Conservation (phyloP, 2,113 vertebrate genomes). For the Jacana jacana region DNA sequence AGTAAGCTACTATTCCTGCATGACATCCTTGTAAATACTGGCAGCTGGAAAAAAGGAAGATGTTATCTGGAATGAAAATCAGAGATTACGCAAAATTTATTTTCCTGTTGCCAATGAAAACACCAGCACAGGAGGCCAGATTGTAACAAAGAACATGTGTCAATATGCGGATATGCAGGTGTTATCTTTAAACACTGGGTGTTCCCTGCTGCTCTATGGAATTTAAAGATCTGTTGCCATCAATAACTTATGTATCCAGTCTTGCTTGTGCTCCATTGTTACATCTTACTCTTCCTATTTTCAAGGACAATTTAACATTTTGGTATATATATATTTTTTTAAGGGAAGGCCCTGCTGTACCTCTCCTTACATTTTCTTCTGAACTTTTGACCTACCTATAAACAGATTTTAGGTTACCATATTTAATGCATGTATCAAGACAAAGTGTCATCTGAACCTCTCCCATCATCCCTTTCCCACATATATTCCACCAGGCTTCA, state of each 20-base stretch:
- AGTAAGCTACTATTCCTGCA: neutral
- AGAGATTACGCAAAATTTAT: slow-evolving; percentile 35
- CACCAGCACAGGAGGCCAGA: neutral
- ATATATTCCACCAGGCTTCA: neutral
- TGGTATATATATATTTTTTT: neutral
- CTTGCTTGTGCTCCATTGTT: neutral
- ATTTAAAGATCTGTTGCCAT: slow-evolving; percentile 23
- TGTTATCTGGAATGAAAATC: slow-evolving; percentile 36
- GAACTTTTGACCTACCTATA: slow-evolving; percentile 1
- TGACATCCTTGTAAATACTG: neutral
- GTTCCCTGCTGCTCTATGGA: neutral
- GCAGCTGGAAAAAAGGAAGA: slow-evolving; percentile 46
- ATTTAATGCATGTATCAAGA: neutral
- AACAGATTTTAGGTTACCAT: neutral
- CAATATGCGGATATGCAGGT: neutral
- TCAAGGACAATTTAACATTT: slow-evolving; percentile 8
- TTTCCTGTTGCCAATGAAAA: slow-evolving; percentile 46
- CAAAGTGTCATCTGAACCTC: neutral
- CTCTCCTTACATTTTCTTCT: neutral
- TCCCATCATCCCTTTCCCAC: neutral
- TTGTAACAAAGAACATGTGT: slow-evolving; percentile 36
- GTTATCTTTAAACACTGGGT: slow-evolving; percentile 8
- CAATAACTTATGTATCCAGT: neutral
- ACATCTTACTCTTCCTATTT: neutral
- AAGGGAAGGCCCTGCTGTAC: neutral